These are phyloP conservation scores for Pegea sp. DNA, from an alignment of 23 tunicate species.

Conservation along the genomic window DNA sequence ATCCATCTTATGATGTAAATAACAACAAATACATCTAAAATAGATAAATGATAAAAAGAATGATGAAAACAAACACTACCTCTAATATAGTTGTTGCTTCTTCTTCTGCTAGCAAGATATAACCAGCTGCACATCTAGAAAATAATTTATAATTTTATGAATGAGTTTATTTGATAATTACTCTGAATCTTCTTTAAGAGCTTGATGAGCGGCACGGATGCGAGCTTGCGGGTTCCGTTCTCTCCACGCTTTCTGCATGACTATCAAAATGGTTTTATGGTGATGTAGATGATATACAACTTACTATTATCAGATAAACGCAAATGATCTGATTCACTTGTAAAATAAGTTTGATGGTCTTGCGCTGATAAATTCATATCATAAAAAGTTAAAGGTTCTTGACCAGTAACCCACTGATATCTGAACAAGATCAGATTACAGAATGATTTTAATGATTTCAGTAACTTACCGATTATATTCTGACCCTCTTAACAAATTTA, in stretches of 20 bases:
- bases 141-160: too few species aligned
- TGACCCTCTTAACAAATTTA: constrained; percentile 67
- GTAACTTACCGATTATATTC: constrained; percentile 57
- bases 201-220: constrained; percentile 57
- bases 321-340: constrained; percentile 63
- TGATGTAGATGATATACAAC: neutral
- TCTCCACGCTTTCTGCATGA: constrained; percentile 89
- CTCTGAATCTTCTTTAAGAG: constrained; percentile 39
- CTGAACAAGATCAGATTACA: too few species aligned
- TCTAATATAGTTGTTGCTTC: constrained; percentile 54
- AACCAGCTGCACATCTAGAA: constrained; percentile 46
- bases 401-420: constrained; percentile 77
- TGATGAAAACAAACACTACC: too few species aligned
- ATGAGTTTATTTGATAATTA: too few species aligned
- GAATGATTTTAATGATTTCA: neutral
- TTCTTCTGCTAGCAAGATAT: constrained; percentile 65
- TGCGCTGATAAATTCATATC: constrained; percentile 93
- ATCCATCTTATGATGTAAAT: neutral
- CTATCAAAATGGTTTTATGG: constrained; percentile 2
- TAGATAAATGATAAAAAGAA: too few species aligned
- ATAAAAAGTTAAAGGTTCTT: constrained; percentile 72
- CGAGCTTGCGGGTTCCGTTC: constrained; percentile 60
- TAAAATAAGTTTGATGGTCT: constrained; percentile 91
- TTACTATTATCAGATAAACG: constrained; percentile 56
- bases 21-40: neutral